phyloP scores from a whole-genome alignment of 1,140 invertebrate species.

The Battus philenor region DNA sequence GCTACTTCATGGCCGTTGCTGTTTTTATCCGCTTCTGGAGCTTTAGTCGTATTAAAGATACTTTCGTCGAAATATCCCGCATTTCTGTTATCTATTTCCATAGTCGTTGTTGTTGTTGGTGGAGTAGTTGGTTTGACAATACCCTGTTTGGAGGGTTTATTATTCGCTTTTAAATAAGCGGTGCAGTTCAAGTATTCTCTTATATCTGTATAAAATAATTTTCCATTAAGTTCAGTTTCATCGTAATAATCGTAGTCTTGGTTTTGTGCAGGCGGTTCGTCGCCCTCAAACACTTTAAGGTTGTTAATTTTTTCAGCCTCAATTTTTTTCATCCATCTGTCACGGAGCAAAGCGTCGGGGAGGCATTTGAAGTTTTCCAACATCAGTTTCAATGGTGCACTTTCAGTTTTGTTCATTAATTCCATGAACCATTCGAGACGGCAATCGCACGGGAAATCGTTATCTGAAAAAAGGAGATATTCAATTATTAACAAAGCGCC shows the following conservation, averaged over 20 bases:
- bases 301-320: conserved; percentile 38
- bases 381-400: conserved; percentile 35
- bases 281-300: conserved; percentile 25
- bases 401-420: conserved; percentile 52
- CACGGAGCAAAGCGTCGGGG: conserved; percentile 40
- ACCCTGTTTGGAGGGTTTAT: background rate
- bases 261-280: conserved; percentile 25
- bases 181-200: conserved; percentile 54
- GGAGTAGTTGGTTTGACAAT: conserved; percentile 15
- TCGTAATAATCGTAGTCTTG: conserved; percentile 65
- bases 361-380: conserved; percentile 60
- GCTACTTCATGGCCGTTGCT: background rate
- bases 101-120: background rate
- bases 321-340: conserved; percentile 40
- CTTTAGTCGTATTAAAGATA: conserved; percentile 6
- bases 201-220: conserved; percentile 59
- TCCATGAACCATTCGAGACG: conserved; percentile 54
- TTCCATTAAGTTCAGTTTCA: conserved; percentile 55
- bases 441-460: conserved; percentile 59
- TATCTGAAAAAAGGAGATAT: conserved; percentile 39
- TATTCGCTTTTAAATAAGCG: background rate
- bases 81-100: background rate
- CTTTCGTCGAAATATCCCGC: background rate
- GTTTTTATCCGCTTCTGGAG: background rate
- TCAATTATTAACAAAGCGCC: too few relatives aligned